Conservation (phyloP, 2,113 vertebrate species). For the Coturnix japonica region DNA sequence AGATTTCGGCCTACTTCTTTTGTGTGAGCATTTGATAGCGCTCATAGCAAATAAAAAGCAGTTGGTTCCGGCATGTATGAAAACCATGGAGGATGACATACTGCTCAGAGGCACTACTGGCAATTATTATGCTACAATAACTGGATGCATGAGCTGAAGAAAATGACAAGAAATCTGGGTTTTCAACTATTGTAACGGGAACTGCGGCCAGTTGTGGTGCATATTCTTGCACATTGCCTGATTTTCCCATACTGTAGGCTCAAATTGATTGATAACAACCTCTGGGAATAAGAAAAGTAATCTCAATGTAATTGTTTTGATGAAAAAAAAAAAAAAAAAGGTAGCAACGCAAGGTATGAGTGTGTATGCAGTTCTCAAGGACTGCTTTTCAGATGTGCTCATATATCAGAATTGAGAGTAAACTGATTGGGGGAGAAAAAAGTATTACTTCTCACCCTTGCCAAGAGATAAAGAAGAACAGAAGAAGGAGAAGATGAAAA, state of each 20-base stretch:
- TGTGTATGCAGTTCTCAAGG: neutral
- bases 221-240: neutral
- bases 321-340: neutral
- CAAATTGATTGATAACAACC: neutral
- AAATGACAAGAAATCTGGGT: neutral
- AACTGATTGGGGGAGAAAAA: neutral
- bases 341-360: neutral
- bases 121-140: fast-evolving
- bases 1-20: neutral
- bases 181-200: neutral
- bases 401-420: neutral
- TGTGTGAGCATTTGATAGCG: neutral
- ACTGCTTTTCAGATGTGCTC: neutral
- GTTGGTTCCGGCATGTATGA: neutral
- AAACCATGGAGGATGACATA: neutral
- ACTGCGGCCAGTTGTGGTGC: fast-evolving
- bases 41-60: neutral
- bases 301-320: neutral
- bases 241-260: neutral
- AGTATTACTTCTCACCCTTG: neutral
- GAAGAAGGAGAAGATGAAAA: neutral
- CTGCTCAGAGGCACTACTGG: neutral
- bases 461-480: neutral
- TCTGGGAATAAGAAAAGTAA: neutral
- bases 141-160: neutral